A percentile compares a stretch with the other conserved stretches of the same genome.
Conservation (phyloP, 1,140 invertebrate genomes). For the Drosophila kanapiae region DNA sequence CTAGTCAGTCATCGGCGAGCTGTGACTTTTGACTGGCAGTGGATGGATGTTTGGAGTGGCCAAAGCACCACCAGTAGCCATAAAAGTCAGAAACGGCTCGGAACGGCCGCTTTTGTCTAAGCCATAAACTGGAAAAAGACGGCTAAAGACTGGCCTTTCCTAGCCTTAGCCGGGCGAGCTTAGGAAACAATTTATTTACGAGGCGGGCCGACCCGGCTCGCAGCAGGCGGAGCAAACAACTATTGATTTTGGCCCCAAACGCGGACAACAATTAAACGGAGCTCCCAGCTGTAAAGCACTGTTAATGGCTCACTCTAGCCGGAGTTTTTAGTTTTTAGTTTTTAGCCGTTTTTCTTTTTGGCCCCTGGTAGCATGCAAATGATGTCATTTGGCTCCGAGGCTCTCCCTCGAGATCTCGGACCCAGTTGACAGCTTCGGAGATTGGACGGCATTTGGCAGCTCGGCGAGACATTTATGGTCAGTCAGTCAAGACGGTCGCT, state of each 20-base stretch:
- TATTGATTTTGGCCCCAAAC: conserved; percentile 63
- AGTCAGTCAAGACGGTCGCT: conserved; percentile 42
- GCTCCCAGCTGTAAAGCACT: conserved; percentile 69
- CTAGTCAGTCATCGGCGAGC: conserved; percentile 13
- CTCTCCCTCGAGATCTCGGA: conserved; percentile 13
- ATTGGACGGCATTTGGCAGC: conserved; percentile 59
- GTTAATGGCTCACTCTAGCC: conserved; percentile 70
- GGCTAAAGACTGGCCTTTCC: conserved; percentile 5
- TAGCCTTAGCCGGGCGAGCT: conserved; percentile 12
- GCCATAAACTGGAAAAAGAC: conserved; percentile 59
- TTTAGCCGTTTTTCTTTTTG: conserved; percentile 1
- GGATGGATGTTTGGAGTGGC: conserved; percentile 49
- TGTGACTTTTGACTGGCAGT: conserved; percentile 50
- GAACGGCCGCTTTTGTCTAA: conserved; percentile 73
- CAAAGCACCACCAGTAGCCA: conserved; percentile 52
- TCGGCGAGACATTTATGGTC: conserved; percentile 62
- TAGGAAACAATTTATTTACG: conserved; percentile 68
- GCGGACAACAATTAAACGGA: conserved; percentile 70
- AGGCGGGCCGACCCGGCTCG: conserved; percentile 52
- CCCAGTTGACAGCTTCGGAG: conserved; percentile 57
- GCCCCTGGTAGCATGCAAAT: conserved; percentile 58
- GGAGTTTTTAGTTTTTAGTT: conserved; percentile 21
- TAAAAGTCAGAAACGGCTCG: conserved; percentile 64
- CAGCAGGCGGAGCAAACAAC: conserved; percentile 68
- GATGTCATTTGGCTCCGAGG: conserved; percentile 61